A percentile compares a stretch with the other conserved stretches of the same genome.
Conservation (phyloP, 2,888 invertebrate species). For the Petrolisthes cinctipes region DNA sequence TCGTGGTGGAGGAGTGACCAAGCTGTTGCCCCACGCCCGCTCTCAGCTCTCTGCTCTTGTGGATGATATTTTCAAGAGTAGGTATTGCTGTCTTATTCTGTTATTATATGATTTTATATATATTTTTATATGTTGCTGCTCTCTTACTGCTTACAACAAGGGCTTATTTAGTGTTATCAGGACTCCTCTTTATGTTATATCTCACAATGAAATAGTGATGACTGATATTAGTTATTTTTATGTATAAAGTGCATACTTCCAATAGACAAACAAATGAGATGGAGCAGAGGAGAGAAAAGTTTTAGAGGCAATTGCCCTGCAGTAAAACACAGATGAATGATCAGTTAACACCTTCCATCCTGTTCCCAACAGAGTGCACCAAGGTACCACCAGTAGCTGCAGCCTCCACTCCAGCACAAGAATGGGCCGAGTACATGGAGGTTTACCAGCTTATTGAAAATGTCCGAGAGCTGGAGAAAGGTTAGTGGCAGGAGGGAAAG, state of each 20-base stretch:
- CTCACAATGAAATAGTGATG: no score
- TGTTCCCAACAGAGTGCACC: slow-evolving; percentile 33
- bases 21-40: slow-evolving; percentile 46
- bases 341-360: not conserved
- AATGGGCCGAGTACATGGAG: slow-evolving; percentile 53
- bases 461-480: slow-evolving; percentile 51
- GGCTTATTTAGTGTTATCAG: no score
- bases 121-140: not conserved
- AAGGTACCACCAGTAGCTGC: slow-evolving; percentile 33
- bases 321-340: not conserved
- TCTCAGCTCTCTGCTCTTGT: slow-evolving; percentile 44
- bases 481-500: not conserved
- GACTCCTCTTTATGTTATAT: no score
- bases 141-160: no score
- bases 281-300: no score
- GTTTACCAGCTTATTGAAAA: slow-evolving; percentile 52
- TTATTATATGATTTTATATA: not conserved
- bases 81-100: not conserved
- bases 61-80: slow-evolving; percentile 56
- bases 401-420: slow-evolving; percentile 39
- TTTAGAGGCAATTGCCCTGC: not conserved
- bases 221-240: no score
- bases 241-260: no score
- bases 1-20: slow-evolving; percentile 26
- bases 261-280: no score